Conservation (phyloP, 2,888 invertebrate species). For the Parapristionchus giblindavisi region DNA sequence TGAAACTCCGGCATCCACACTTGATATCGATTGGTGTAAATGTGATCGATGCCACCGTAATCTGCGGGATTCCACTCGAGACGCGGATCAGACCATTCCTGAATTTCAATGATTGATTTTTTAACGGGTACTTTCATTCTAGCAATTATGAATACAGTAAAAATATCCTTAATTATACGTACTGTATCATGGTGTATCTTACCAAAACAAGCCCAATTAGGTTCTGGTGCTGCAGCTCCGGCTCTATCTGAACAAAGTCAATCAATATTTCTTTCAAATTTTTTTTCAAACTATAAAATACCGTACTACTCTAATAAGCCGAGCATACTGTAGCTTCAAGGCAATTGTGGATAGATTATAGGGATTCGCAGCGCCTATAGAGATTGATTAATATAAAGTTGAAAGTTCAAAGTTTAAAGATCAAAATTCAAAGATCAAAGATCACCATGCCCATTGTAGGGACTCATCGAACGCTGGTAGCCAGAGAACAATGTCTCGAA, state of each 20-base stretch:
- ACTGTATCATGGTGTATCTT: neutral
- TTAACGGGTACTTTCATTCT: no score
- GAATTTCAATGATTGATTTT: neutral
- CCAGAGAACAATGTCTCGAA: constrained; percentile 12
- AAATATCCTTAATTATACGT: neutral
- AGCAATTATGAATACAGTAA: neutral
- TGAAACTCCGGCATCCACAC: constrained; percentile 33
- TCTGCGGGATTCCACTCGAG: constrained; percentile 26
- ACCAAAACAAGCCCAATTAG: constrained; percentile 20
- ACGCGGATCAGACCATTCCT: constrained; percentile 32
- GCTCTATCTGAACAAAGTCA: constrained; percentile 19
- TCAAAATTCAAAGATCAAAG: neutral
- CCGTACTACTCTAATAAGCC: constrained; percentile 25
- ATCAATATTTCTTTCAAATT: neutral
- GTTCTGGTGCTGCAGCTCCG: constrained; percentile 24
- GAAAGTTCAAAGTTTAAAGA: no score
- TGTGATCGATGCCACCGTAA: constrained; percentile 27
- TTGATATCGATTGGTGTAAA: constrained; percentile 13
- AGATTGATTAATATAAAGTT: no score
- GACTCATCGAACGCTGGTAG: constrained; percentile 17
- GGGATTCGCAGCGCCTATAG: no score
- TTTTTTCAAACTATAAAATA: neutral
- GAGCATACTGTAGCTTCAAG: constrained; percentile 19
- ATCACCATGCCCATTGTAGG: constrained; percentile 31
- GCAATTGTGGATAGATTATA: neutral